phyloP scores from a whole-genome alignment of 1,140 invertebrate species.

The Drosophila bipectinata region DNA sequence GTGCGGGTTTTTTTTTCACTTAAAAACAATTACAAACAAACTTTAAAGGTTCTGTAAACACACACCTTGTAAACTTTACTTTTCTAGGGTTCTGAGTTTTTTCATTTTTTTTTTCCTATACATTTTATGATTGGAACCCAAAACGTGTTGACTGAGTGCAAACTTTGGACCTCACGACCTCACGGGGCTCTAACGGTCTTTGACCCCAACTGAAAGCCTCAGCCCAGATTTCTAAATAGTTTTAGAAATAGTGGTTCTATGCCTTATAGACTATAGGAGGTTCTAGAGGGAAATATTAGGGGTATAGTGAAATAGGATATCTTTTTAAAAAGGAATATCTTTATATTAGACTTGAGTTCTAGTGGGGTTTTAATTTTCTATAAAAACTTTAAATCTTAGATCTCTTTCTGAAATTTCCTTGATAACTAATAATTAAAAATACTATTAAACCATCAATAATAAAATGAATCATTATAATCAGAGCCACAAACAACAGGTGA shows the following conservation, averaged over 20 bases:
- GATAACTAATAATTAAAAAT: too few relatives aligned
- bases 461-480: too few relatives aligned
- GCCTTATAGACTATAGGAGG: too few relatives aligned
- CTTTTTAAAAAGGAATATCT: too few relatives aligned
- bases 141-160: conserved; percentile 27
- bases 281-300: too few relatives aligned
- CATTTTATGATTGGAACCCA: conserved; percentile 17
- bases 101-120: neutral
- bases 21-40: conserved; percentile 15
- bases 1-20: neutral
- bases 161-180: conserved; percentile 10
- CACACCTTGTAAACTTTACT: neutral
- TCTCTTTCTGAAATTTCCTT: too few relatives aligned
- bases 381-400: too few relatives aligned
- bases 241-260: too few relatives aligned
- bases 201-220: conserved; percentile 15
- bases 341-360: too few relatives aligned
- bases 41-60: conserved; percentile 17
- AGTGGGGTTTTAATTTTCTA: too few relatives aligned
- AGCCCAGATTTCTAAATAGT: neutral
- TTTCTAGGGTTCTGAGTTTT: neutral
- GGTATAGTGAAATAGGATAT: too few relatives aligned
- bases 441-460: too few relatives aligned
- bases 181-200: conserved; percentile 13
- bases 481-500: neutral